phyloP scores from a whole-genome alignment of 1,140 invertebrate species.

The Heliothis virescens region DNA sequence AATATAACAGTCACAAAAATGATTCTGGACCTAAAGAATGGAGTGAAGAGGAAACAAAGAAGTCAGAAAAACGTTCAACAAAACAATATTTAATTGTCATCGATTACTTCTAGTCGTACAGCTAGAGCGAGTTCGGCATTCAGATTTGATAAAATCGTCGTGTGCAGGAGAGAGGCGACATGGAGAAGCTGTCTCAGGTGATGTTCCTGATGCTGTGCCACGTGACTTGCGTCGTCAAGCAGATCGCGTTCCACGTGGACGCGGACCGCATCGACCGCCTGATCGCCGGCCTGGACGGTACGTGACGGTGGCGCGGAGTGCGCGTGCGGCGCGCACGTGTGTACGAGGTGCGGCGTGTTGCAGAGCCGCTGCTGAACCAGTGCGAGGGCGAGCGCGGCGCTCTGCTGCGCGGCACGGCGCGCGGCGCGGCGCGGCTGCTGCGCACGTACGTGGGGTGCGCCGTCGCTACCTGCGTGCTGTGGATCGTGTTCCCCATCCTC shows the following conservation, averaged over 20 bases:
- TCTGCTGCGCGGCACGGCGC: constrained; percentile 43
- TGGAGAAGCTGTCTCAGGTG: constrained; percentile 72
- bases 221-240: constrained; percentile 73
- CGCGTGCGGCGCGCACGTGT: not conserved
- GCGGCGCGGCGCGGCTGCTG: constrained; percentile 58
- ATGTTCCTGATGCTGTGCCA: constrained; percentile 79
- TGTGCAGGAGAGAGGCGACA: constrained; percentile 63
- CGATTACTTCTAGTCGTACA: not conserved
- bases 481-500: constrained; percentile 66
- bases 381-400: constrained; percentile 8
- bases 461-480: constrained; percentile 70
- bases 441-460: constrained; percentile 68
- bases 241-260: constrained; percentile 67
- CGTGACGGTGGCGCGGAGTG: not conserved
- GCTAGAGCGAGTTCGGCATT: not conserved
- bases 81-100: not conserved
- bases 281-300: constrained; percentile 64
- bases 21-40: not conserved
- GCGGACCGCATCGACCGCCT: constrained; percentile 64
- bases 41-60: no score
- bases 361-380: constrained; percentile 58
- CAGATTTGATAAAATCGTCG: no score
- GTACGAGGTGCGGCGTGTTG: constrained; percentile 44
- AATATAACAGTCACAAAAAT: no score
- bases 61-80: no score